A percentile compares a stretch with the other conserved stretches of the same genome.
These are phyloP conservation scores for Ophion ventricosus DNA, from an alignment of 2,888 invertebrate species.

Conservation along the genomic window DNA sequence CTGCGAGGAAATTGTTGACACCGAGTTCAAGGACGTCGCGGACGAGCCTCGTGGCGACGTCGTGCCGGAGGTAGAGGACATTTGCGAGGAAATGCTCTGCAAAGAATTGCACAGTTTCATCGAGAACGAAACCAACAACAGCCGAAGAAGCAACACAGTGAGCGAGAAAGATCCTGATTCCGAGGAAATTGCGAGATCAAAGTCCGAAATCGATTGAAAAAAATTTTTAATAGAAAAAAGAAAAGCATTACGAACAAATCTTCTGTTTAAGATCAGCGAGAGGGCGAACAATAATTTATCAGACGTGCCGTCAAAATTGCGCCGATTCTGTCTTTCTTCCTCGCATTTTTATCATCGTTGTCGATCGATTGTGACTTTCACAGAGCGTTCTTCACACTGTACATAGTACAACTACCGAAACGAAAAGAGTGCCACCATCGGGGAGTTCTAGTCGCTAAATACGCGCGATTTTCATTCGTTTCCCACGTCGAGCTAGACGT, in stretches of 20 bases:
- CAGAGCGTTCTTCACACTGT: constrained; percentile 62
- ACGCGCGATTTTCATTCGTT: constrained; percentile 22
- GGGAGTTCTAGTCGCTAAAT: constrained; percentile 31
- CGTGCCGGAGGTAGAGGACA: constrained; percentile 74
- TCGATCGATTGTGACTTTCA: constrained; percentile 31
- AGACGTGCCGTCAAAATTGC: background rate
- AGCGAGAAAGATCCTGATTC: constrained; percentile 63
- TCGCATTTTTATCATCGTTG: background rate
- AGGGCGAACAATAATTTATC: constrained; percentile 22
- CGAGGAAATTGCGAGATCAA: constrained; percentile 52
- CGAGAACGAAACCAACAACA: constrained; percentile 74
- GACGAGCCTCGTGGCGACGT: constrained; percentile 72
- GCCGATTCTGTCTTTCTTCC: background rate
- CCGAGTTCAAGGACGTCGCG: constrained; percentile 74
- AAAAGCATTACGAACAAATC: background rate
- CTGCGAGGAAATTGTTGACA: constrained; percentile 78
- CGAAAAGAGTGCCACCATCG: constrained; percentile 39
- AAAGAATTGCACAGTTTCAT: constrained; percentile 79
- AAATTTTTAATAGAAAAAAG: background rate
- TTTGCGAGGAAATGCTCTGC: constrained; percentile 79
- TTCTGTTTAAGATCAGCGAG: constrained; percentile 26
- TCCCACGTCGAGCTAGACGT: constrained; percentile 27
- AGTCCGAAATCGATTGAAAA: constrained; percentile 52
- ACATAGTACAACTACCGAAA: constrained; percentile 43
- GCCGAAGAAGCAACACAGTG: constrained; percentile 62